Percentiles rank a stretch among this genome's conserved stretches.
Conservation (phyloP, 2,113 vertebrate species). For the Morphnarchus princeps region DNA sequence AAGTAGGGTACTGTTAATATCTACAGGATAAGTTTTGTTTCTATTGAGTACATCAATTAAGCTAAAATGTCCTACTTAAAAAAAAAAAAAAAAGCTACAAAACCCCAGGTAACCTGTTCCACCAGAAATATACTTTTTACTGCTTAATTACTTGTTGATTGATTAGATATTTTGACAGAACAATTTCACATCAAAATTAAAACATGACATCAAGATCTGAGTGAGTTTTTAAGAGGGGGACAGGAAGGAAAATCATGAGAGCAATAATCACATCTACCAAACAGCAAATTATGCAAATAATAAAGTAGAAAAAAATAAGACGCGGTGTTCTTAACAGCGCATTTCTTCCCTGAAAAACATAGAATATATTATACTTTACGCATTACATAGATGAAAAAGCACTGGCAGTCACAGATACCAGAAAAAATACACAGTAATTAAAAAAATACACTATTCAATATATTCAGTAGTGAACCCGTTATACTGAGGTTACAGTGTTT, state of each 20-base stretch:
- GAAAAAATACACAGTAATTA: neutral
- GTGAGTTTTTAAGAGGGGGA: neutral
- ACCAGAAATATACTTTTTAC: neutral
- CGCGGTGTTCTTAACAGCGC: rapidly evolving
- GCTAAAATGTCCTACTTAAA: neutral
- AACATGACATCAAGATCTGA: neutral
- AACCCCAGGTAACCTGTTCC: neutral
- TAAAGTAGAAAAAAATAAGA: neutral
- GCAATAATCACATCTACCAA: neutral
- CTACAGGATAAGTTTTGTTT: neutral
- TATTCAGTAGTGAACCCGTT: neutral
- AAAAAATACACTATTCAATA: neutral
- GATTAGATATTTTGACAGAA: neutral
- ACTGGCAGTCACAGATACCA: neutral
- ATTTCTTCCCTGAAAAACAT: neutral
- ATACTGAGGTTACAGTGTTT: neutral
- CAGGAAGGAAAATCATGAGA: neutral
- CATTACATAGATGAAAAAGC: neutral
- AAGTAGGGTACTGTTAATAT: neutral
- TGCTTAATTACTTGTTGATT: neutral
- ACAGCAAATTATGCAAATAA: neutral
- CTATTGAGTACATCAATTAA: neutral
- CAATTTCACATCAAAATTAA: neutral
- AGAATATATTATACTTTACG: neutral
- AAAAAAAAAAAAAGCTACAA: neutral